Base-by-base conservation (phyloP, 1,140 invertebrate species). In the Drosophila ohnishii region DNA sequence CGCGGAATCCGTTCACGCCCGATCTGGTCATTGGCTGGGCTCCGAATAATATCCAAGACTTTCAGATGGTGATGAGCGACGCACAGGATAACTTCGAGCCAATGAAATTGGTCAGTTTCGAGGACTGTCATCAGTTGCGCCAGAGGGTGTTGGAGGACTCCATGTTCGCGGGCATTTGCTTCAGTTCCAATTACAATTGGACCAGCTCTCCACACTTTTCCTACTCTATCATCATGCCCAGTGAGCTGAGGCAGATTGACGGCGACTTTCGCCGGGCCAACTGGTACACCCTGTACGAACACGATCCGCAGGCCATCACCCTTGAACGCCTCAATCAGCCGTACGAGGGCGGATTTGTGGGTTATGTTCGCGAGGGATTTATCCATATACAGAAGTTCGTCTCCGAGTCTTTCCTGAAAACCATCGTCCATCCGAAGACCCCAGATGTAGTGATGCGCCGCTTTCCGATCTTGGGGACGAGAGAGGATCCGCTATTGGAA, bases 341-440 rank as follows among this genome's bases (percentile, higher is more conserved):
- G 2, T 35, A 42, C 34, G 16, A 22, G 1, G 82, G 80, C 39
- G 86, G 76, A 8, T 67, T 63, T 32, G 51, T 77, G 9, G 25
- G 51, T 8, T 90, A 90, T 25, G 69, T 90, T 1, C 82, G 73
- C 14, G 87, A 90, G 50, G 85, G 85, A 2, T 82, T 89, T 19
- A 73, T 85, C 1, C 53, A 44, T 0, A 22, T 89, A 1, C 86
- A 89, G 35, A 81, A 73, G 22, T 44, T 48, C 16, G n/a, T 90
- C 10, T 55, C 58, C 1, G 81, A 89, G 25, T 53, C 66, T 0
- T 89, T 39, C 34, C 22, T 89, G 0, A n/a, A 10, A 0, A 1
- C 70, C 1, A 48, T 63, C 8, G 51, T 37, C 14, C 10, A 2
- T 2, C 61, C 34, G 9, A 0, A 0, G 0, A 5, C 79, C 13